Evolutionary conservation across 2,888 invertebrate species (phyloP).

Genomic region (Ceraclea dissimilis): DNA sequence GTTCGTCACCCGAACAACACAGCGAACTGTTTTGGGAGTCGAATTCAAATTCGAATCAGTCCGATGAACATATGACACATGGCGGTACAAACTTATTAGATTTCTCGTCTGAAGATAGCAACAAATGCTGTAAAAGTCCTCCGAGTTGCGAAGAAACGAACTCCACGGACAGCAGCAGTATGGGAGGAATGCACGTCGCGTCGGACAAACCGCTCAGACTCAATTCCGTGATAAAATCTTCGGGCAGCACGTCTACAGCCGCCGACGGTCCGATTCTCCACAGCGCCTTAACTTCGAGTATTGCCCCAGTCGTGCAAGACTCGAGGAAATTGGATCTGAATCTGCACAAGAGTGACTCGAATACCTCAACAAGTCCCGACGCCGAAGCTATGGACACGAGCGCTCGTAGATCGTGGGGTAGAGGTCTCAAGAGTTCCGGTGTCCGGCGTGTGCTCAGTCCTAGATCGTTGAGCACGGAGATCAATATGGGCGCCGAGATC

Average conservation of each 20-base stretch:
- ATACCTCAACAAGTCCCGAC: constrained; percentile 22
- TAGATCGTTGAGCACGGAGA: constrained; percentile 27
- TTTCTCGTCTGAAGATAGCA: constrained; percentile 42
- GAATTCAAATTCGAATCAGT: constrained; percentile 38
- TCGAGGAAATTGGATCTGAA: constrained; percentile 31
- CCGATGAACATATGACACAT: constrained; percentile 34
- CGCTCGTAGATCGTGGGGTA: constrained; percentile 13
- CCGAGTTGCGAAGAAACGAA: constrained; percentile 38
- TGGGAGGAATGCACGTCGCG: constrained; percentile 14
- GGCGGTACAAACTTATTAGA: constrained; percentile 29
- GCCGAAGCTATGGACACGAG: constrained; percentile 11
- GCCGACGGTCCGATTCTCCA: constrained; percentile 25
- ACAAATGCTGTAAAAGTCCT: constrained; percentile 45
- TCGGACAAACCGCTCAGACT: constrained; percentile 37
- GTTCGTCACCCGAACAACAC: constrained; percentile 39
- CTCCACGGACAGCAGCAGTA: constrained; percentile 34
- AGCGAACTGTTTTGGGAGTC: constrained; percentile 45
- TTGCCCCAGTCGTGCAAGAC: constrained; percentile 13
- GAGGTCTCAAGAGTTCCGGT: constrained; percentile 21
- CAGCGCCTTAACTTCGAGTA: constrained; percentile 20
- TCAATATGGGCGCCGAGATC: constrained; percentile 31
- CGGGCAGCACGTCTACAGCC: constrained; percentile 17
- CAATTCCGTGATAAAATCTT: constrained; percentile 42
- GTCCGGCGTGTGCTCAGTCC: constrained; percentile 25
- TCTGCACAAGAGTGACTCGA: constrained; percentile 34